Evolutionary conservation across 1,140 invertebrate genomes (phyloP).

Genomic region (Tribolium madens): DNA sequence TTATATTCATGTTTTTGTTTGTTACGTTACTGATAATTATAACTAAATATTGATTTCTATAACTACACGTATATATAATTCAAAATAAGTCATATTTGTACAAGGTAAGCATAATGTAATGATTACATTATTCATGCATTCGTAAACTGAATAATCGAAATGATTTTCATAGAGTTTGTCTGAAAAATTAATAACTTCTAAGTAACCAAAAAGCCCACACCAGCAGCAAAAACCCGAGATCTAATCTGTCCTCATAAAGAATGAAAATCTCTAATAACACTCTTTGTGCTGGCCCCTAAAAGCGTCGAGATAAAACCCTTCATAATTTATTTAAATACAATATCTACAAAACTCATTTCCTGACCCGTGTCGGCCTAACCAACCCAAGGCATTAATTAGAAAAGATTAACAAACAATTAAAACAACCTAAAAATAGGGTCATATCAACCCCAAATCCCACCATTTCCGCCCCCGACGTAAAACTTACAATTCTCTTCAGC

Average conservation of each 20-base stretch:
- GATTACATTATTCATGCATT: not conserved
- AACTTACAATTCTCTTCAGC: constrained; percentile 18
- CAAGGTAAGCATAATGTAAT: no score
- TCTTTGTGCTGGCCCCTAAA: not conserved
- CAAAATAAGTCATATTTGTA: not conserved
- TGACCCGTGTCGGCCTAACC: not conserved
- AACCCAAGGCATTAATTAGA: not conserved
- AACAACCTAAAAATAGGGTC: not conserved
- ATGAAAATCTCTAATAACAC: not conserved
- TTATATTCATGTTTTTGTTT: not conserved
- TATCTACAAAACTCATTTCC: constrained; percentile 18
- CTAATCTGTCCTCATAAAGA: not conserved
- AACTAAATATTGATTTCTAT: no score
- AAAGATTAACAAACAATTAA: constrained; percentile 8
- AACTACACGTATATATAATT: not conserved
- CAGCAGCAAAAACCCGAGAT: not conserved
- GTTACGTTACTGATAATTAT: no score
- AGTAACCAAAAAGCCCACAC: not conserved
- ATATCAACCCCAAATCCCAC: not conserved
- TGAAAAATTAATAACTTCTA: not conserved
- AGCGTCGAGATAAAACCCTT: not conserved
- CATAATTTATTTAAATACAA: constrained; percentile 32
- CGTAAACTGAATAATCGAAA: not conserved
- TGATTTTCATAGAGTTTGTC: not conserved
- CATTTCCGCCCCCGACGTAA: not conserved